Evolutionary conservation across 2,888 invertebrate genomes (phyloP).

Genomic region (Gymnosoma rotundatum): DNA sequence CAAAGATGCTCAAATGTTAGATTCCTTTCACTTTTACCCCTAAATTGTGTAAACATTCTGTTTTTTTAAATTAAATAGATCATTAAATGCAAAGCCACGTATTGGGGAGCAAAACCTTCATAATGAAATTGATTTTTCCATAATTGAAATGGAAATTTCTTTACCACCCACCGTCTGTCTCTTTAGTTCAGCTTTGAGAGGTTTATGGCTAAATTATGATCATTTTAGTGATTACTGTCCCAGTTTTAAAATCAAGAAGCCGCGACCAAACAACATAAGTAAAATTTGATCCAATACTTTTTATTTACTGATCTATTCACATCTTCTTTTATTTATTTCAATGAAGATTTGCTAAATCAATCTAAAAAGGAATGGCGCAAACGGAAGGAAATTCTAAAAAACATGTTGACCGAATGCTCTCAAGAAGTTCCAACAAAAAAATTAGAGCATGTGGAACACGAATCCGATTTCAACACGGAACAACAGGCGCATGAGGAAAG

Average conservation of each 20-base stretch:
- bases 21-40: not conserved
- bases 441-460: conserved; percentile 75
- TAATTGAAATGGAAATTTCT: conserved; percentile 81
- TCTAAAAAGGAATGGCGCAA: conserved; percentile 82
- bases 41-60: not conserved
- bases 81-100: conserved; percentile 77
- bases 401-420: conserved; percentile 80
- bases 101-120: conserved; percentile 79
- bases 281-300: conserved; percentile 29
- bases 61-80: conserved; percentile 65
- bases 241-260: conserved; percentile 76
- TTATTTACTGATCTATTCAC: not conserved
- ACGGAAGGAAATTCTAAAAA: conserved; percentile 81
- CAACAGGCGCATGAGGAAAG: conserved; percentile 75
- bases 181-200: conserved; percentile 82
- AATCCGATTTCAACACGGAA: conserved; percentile 74
- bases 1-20: conserved; percentile 79
- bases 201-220: conserved; percentile 83
- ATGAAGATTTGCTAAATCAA: conserved; percentile 78
- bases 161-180: conserved; percentile 82
- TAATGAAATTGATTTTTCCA: conserved; percentile 82
- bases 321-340: not conserved
- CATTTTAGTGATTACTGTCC: conserved; percentile 83
- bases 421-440: conserved; percentile 76
- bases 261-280: conserved; percentile 76